These are phyloP conservation scores for Clostera curtula DNA, from an alignment of 2,888 invertebrate species.

Conservation along the genomic window DNA sequence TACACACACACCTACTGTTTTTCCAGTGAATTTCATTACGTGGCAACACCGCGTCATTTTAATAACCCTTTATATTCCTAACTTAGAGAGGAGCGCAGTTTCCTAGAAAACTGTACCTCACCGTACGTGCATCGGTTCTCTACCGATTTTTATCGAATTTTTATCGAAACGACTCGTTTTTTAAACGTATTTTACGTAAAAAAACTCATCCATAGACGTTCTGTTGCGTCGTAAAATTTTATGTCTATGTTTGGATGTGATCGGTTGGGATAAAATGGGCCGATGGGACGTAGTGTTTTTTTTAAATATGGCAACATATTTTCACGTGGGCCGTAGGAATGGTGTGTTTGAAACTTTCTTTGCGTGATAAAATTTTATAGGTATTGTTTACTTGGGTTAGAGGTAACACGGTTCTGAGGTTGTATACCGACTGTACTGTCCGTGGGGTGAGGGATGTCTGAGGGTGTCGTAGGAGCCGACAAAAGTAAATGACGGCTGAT, in stretches of 20 bases:
- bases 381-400: no score
- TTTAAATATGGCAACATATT: constrained; percentile 1
- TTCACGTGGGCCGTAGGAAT: neutral
- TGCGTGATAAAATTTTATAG: no score
- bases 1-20: no score
- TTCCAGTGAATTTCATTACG: constrained; percentile 1
- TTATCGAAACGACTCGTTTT: constrained; percentile 30
- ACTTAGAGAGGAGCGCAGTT: constrained; percentile 16
- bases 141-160: constrained; percentile 41
- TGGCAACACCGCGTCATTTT: constrained; percentile 3
- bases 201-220: constrained; percentile 25
- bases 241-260: constrained; percentile 40
- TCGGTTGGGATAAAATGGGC: constrained; percentile 25
- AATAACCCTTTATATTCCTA: constrained; percentile 27
- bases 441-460: no score
- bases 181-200: constrained; percentile 23
- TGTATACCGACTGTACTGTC: no score
- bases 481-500: no score
- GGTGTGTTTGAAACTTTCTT: no score
- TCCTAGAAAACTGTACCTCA: constrained; percentile 21
- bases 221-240: constrained; percentile 46
- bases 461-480: no score
- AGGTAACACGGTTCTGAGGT: no score
- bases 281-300: constrained; percentile 9
- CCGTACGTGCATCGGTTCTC: constrained; percentile 36